Conservation (phyloP, 2,888 invertebrate genomes). For the Lasioglossum figueresi region DNA sequence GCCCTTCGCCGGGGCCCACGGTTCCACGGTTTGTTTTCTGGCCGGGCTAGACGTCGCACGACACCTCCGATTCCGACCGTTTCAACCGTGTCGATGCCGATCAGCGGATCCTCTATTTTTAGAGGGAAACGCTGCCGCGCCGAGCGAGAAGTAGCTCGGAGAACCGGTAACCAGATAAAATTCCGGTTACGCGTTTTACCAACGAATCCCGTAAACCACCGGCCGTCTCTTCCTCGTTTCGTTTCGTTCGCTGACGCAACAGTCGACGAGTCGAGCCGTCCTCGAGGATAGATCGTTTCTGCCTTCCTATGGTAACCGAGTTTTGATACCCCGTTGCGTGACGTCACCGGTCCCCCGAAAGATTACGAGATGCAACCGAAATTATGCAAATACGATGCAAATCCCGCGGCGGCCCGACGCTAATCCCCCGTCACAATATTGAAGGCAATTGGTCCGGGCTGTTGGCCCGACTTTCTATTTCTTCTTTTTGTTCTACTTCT, state of each 20-base stretch:
- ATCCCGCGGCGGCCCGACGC: constrained; percentile 80
- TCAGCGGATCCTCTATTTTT: background rate
- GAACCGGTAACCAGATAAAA: constrained; percentile 33
- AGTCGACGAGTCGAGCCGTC: background rate
- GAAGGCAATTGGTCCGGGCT: constrained; percentile 82
- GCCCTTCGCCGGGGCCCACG: constrained; percentile 55
- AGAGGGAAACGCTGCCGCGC: background rate
- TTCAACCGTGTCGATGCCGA: background rate
- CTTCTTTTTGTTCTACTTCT: constrained; percentile 24
- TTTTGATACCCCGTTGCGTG: constrained; percentile 59
- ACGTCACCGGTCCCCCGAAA: constrained; percentile 71
- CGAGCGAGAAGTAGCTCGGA: background rate
- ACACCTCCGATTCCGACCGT: background rate
- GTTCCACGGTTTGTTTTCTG: constrained; percentile 43
- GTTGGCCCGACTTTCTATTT: constrained; percentile 65
- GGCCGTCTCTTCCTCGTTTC: background rate
- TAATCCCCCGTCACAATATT: constrained; percentile 83
- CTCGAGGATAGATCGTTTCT: background rate
- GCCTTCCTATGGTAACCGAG: background rate
- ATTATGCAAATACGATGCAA: constrained; percentile 83
- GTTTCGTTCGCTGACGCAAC: constrained; percentile 12
- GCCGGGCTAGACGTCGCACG: constrained; percentile 19
- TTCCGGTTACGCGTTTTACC: constrained; percentile 15
- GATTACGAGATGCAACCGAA: constrained; percentile 80
- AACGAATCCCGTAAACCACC: constrained; percentile 22